phyloP scores from a whole-genome alignment of 1,140 invertebrate species.

The Anoplolepis gracilipes region DNA sequence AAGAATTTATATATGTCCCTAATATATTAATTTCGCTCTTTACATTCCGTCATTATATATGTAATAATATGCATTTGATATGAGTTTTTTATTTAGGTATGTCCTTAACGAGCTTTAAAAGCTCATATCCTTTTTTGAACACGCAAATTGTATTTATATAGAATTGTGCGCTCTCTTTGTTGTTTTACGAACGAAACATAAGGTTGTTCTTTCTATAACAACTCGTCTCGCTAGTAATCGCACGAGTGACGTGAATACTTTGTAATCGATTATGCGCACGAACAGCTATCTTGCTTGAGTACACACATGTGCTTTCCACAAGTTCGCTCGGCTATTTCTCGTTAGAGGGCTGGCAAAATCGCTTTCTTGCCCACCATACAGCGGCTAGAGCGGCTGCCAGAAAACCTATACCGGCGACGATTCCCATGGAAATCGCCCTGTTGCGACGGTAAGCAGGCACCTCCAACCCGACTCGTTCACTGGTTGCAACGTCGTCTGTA shows the following conservation, averaged over 20 bases:
- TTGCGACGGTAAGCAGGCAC: conserved; percentile 88
- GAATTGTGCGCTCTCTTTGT: not conserved
- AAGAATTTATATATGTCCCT: not conserved
- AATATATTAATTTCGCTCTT: not conserved
- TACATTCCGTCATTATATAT: not conserved
- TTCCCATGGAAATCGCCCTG: conserved; percentile 88
- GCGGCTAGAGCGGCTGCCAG: conserved; percentile 87
- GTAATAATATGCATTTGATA: not conserved
- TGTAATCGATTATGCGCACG: conserved; percentile 8
- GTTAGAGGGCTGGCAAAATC: conserved; percentile 80
- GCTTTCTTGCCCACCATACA: conserved; percentile 87
- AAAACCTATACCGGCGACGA: conserved; percentile 87
- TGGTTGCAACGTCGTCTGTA: conserved; percentile 86
- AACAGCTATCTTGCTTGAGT: not conserved
- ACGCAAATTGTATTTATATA: no score
- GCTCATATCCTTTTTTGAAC: not conserved
- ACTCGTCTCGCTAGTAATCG: not conserved
- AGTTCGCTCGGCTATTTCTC: conserved; percentile 74
- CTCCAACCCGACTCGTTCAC: conserved; percentile 86
- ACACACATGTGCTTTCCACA: not conserved
- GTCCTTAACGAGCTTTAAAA: not conserved
- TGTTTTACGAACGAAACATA: not conserved
- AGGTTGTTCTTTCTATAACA: not conserved
- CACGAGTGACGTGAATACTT: conserved; percentile 24
- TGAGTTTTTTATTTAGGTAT: not conserved